Evolutionary conservation across 2,113 vertebrate species (phyloP).

Genomic region (Arizona elegans): DNA sequence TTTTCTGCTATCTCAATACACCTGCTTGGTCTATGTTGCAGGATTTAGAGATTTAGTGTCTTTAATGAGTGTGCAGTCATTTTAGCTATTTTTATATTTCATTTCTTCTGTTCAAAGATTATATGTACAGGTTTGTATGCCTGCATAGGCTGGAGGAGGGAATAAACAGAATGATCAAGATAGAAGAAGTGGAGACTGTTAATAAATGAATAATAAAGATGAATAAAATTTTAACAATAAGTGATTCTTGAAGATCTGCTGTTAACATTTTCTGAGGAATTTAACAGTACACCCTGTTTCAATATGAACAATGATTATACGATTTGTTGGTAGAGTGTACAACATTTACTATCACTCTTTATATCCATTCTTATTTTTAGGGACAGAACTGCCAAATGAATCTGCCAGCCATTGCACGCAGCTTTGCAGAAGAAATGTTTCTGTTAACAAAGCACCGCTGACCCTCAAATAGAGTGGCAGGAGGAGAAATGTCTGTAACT

Average conservation of each 20-base stretch:
- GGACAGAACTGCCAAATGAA: neutral
- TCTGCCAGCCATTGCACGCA: neutral
- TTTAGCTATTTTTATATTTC: neutral
- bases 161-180: neutral
- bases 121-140: neutral
- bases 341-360: neutral
- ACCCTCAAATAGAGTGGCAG: neutral
- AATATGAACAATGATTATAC: neutral
- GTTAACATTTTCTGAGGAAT: neutral
- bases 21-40: neutral
- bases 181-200: neutral
- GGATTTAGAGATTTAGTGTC: neutral
- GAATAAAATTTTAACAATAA: neutral
- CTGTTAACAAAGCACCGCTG: neutral
- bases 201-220: neutral
- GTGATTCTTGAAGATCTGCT: constrained; percentile 30
- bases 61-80: neutral
- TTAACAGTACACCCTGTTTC: neutral
- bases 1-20: neutral
- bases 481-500: neutral
- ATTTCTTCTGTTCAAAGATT: neutral
- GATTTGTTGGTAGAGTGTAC: neutral
- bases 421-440: neutral
- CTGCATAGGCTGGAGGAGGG: neutral
- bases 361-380: neutral